Evolutionary conservation across 2,888 invertebrate genomes (phyloP).

Genomic region (Drosophila neotestacea): DNA sequence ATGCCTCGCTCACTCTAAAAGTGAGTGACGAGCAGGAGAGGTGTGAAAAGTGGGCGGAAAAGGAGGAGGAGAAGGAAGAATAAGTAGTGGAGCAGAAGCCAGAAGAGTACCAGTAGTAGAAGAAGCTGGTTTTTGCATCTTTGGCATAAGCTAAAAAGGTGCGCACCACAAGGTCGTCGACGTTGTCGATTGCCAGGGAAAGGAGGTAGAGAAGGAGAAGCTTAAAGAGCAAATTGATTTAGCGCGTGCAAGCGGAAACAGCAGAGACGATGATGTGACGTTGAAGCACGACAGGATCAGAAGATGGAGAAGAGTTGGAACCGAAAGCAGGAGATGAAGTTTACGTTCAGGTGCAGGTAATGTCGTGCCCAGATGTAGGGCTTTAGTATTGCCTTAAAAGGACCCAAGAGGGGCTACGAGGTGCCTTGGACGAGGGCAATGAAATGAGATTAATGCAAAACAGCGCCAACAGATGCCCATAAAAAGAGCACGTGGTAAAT

Average conservation of each 20-base stretch:
- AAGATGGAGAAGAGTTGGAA: background rate
- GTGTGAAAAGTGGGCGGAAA: constrained; percentile 11
- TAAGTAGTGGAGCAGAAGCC: background rate
- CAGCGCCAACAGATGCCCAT: constrained; percentile 58
- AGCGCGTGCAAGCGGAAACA: constrained; percentile 78
- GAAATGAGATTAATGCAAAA: constrained; percentile 81
- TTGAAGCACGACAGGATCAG: background rate
- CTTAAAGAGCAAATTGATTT: constrained; percentile 81
- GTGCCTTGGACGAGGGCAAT: constrained; percentile 55
- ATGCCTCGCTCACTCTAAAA: constrained; percentile 45
- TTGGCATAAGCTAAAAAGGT: constrained; percentile 61
- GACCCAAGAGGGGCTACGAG: constrained; percentile 12
- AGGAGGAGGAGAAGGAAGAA: background rate
- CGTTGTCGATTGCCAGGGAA: constrained; percentile 1
- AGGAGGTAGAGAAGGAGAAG: constrained; percentile 16
- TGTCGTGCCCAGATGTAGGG: constrained; percentile 53
- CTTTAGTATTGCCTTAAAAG: constrained; percentile 23
- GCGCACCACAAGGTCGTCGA: constrained; percentile 34
- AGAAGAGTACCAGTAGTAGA: too few relatives aligned
- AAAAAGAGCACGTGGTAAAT: constrained; percentile 71
- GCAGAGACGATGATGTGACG: constrained; percentile 44
- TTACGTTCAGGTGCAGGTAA: constrained; percentile 11
- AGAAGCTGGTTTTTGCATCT: constrained; percentile 14
- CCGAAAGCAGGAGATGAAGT: constrained; percentile 11
- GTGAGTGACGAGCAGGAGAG: constrained; percentile 20